These are phyloP conservation scores for Lithobates pipiens DNA, from an alignment of 2,797 vertebrate genomes.

Conservation along the genomic window DNA sequence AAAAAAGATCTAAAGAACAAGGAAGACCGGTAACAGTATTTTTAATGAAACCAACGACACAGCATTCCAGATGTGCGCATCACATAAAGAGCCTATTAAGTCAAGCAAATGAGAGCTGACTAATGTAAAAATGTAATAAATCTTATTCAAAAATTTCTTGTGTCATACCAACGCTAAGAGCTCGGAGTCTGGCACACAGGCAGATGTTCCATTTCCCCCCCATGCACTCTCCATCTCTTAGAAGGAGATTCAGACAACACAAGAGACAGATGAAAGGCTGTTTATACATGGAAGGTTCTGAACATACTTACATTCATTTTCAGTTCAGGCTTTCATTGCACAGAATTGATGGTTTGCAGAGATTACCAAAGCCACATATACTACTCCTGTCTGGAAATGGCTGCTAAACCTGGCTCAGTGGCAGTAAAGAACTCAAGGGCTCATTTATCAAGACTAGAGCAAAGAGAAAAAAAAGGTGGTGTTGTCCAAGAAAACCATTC, in stretches of 20 bases:
- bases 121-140: not conserved
- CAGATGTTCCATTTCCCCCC: slow-evolving; percentile 9
- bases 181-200: not conserved
- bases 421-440: too few species aligned
- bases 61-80: not conserved
- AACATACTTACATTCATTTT: not conserved
- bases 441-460: too few species aligned
- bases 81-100: not conserved
- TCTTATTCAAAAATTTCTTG: not conserved
- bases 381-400: too few species aligned
- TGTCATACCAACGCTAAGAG: slow-evolving; percentile 11
- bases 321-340: not conserved
- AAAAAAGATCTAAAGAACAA: too few species aligned
- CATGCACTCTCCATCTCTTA: not conserved
- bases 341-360: too few species aligned
- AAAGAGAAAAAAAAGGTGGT: too few species aligned
- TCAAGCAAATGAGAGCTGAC: not conserved
- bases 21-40: not conserved
- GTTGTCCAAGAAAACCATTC: too few species aligned
- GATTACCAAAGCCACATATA: too few species aligned
- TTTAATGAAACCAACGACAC: not conserved
- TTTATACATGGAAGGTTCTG: slow-evolving; percentile 9
- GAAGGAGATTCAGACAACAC: not conserved
- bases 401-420: too few species aligned
- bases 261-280: slow-evolving; percentile 13